Conservation (phyloP, 2,113 vertebrate species). For the Oreocharis arfaki region DNA sequence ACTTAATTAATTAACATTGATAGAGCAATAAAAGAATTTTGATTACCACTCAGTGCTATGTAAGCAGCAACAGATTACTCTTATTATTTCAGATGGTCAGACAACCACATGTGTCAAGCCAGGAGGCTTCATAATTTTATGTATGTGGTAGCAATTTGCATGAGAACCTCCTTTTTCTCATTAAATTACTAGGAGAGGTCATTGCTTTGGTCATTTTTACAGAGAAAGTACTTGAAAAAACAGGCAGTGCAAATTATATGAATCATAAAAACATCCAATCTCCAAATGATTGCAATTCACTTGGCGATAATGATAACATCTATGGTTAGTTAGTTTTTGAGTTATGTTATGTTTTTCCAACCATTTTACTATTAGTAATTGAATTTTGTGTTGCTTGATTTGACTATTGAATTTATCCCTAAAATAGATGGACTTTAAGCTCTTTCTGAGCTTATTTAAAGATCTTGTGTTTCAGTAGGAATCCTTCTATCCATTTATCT, state of each 20-base stretch:
- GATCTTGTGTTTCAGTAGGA: not conserved
- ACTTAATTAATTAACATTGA: not conserved
- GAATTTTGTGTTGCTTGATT: not conserved
- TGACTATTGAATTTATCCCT: not conserved
- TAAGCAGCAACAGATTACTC: not conserved
- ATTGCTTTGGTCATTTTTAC: not conserved
- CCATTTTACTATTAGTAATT: not conserved
- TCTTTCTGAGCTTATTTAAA: not conserved
- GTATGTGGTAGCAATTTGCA: not conserved
- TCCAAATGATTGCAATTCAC: not conserved
- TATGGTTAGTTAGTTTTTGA: not conserved
- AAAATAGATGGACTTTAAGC: not conserved
- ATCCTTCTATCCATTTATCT: not conserved
- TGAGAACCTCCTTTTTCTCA: not conserved
- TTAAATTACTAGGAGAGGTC: not conserved
- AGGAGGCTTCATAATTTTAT: not conserved
- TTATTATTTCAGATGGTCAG: not conserved
- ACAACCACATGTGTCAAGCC: not conserved
- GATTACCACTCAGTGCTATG: not conserved
- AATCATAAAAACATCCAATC: not conserved
- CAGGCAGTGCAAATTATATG: not conserved
- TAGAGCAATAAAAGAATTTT: not conserved
- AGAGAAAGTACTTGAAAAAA: not conserved
- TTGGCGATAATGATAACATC: not conserved
- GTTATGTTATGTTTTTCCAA: not conserved